Percentiles rank a stretch among this genome's conserved stretches.
Conservation (phyloP, 2,113 vertebrate genomes). For the Lamprotornis superbus region DNA sequence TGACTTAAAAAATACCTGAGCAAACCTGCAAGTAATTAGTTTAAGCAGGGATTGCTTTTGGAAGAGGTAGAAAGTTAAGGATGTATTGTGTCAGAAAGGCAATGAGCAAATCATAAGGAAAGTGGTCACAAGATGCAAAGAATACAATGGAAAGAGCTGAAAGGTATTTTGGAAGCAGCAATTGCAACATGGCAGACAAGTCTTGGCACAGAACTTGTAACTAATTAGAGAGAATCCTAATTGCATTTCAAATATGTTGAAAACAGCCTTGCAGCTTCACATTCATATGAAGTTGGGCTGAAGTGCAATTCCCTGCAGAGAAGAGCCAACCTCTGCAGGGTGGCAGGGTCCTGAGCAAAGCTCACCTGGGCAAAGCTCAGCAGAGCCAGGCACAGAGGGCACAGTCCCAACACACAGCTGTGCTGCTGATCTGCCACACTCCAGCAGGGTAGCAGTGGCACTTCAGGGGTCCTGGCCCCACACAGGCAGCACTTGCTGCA, state of each 20-base stretch:
- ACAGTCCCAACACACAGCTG: not conserved
- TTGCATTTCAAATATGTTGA: not conserved
- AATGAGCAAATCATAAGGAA: not conserved
- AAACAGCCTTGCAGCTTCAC: not conserved
- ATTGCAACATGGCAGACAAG: not conserved
- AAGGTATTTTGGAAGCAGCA: not conserved
- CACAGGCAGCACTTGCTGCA: not conserved
- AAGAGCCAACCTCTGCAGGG: not conserved
- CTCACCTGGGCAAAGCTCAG: not conserved
- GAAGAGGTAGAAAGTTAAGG: not conserved
- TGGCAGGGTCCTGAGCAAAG: not conserved
- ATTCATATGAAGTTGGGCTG: not conserved
- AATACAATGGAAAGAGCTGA: not conserved
- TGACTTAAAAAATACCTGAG: not conserved
- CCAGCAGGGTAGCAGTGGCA: not conserved
- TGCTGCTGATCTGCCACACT: rapidly evolving
- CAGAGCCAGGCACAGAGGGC: not conserved
- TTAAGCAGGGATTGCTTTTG: not conserved
- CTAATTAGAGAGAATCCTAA: not conserved
- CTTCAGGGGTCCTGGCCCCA: not conserved
- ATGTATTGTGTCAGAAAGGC: not conserved
- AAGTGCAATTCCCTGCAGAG: not conserved
- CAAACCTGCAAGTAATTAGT: not conserved
- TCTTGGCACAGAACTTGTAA: not conserved
- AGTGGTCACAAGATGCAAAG: not conserved